Conservation (phyloP, 53 echinoderm and acorn worm genomes). For the Henricia sp. region DNA sequence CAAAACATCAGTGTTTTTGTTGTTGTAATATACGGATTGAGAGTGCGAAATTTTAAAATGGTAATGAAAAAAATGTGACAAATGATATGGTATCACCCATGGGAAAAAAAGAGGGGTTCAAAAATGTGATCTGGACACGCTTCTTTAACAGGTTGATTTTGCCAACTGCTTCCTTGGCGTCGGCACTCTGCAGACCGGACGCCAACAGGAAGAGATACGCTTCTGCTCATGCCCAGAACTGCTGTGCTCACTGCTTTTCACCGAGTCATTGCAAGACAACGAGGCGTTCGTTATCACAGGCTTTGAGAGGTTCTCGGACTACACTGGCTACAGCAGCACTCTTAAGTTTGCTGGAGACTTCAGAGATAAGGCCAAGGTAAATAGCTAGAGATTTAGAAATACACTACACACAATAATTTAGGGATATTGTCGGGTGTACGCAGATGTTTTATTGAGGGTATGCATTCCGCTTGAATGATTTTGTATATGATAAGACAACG, state of each 20-base stretch:
- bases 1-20: too few relatives aligned
- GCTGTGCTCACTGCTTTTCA: constrained; percentile 65
- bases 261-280: constrained; percentile 86
- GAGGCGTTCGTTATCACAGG: constrained; percentile 78
- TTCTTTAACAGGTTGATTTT: constrained; percentile 79
- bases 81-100: too few relatives aligned
- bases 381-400: too few relatives aligned
- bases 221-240: constrained; percentile 88
- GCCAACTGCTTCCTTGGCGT: constrained; percentile 85
- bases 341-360: constrained; percentile 71
- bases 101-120: not conserved
- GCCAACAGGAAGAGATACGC: constrained; percentile 91
- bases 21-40: too few relatives aligned
- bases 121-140: too few relatives aligned
- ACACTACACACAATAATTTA: too few relatives aligned
- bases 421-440: too few relatives aligned
- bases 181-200: constrained; percentile 71
- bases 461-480: too few relatives aligned
- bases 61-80: too few relatives aligned
- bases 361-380: constrained; percentile 72
- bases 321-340: constrained; percentile 74
- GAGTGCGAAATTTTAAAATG: too few relatives aligned
- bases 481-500: too few relatives aligned
- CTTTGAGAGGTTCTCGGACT: constrained; percentile 83
- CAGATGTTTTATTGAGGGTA: too few relatives aligned